phyloP scores from a whole-genome alignment of 2,888 invertebrate genomes.

The Aplocera efformata region DNA sequence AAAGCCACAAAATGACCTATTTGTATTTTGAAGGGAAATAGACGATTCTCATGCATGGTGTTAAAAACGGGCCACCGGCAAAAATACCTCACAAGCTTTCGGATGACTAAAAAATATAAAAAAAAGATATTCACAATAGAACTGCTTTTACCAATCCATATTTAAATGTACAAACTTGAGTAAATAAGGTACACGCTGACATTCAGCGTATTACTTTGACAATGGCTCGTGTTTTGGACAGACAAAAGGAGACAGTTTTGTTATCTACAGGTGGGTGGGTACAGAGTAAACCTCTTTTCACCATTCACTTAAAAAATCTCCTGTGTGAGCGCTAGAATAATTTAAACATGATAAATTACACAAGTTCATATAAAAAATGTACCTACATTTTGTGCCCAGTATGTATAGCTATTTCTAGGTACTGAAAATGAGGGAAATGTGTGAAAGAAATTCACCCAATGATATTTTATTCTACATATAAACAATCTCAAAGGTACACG shows the following conservation, averaged over 20 bases:
- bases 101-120: no score
- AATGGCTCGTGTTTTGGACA: conserved; percentile 53
- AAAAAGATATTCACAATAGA: no score
- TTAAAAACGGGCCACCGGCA: conserved; percentile 51
- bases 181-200: not conserved
- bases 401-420: conserved; percentile 7
- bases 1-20: conserved; percentile 57
- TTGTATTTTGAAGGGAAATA: conserved; percentile 46
- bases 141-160: no score
- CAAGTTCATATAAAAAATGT: conserved; percentile 8
- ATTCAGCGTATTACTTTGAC: conserved; percentile 29
- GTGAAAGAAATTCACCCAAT: no score
- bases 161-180: not conserved
- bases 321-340: conserved; percentile 77
- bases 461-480: no score
- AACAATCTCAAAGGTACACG: no score
- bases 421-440: no score
- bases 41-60: conserved; percentile 57
- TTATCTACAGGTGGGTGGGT: conserved; percentile 61
- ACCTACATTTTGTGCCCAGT: conserved; percentile 1
- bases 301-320: conserved; percentile 71
- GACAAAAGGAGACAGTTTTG: conserved; percentile 47
- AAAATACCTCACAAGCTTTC: no score
- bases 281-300: conserved; percentile 62
- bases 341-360: conserved; percentile 33